These are phyloP conservation scores for Cassiopea andromeda DNA, from an alignment of 30 jellyfish, hydroid and myxozoan genomes.

Conservation along the genomic window DNA sequence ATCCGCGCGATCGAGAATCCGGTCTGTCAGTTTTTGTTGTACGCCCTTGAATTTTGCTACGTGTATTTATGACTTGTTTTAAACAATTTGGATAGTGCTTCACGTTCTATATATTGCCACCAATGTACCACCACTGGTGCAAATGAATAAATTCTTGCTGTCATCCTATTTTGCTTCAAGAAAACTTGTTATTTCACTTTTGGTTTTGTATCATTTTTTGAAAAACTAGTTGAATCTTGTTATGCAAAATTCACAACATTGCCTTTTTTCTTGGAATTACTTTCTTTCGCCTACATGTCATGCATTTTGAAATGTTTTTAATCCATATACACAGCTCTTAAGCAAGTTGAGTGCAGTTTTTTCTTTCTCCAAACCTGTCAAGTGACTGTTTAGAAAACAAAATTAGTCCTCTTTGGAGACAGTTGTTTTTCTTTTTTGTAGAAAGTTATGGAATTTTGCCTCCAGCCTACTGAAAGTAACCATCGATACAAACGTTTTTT, in stretches of 20 bases:
- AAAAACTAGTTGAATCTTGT: not conserved
- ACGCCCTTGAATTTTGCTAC: no score
- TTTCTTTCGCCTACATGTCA: not conserved
- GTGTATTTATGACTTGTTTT: no score
- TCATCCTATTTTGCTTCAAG: not conserved
- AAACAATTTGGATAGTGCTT: no score
- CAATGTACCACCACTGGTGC: no score
- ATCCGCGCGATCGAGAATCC: no score
- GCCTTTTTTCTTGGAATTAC: not conserved
- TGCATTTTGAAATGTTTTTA: not conserved
- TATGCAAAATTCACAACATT: not conserved
- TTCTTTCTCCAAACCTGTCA: not conserved
- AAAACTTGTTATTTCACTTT: not conserved
- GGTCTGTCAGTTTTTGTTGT: no score
- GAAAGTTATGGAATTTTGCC: not conserved
- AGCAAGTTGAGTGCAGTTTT: not conserved
- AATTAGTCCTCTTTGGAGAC: not conserved
- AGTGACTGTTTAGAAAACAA: not conserved
- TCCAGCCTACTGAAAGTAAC: not conserved
- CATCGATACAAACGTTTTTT: not conserved
- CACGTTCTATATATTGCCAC: no score
- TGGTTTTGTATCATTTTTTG: not conserved
- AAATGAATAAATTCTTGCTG: not conserved
- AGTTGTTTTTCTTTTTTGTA: not conserved
- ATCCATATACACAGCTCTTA: not conserved